Evolutionary conservation across 2,888 invertebrate species (phyloP).

Genomic region (Xestoiulus laeticollis): DNA sequence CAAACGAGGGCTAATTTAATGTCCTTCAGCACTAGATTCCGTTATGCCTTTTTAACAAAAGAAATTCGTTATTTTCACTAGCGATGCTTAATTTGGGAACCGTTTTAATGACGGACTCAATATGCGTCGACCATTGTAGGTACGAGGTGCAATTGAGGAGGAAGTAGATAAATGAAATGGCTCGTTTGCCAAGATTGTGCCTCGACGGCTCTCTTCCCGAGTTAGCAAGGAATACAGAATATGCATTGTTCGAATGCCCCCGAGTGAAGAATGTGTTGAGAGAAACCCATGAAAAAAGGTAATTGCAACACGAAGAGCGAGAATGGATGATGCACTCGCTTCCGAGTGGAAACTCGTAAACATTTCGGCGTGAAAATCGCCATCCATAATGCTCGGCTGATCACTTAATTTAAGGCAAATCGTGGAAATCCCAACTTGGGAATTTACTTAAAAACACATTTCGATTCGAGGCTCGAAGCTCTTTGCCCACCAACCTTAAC

Average conservation of each 20-base stretch:
- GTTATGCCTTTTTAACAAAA: not conserved
- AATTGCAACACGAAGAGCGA: not conserved
- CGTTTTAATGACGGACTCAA: not conserved
- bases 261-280: not conserved
- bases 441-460: slow-evolving; percentile 34
- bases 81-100: not conserved
- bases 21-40: not conserved
- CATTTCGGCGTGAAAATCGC: slow-evolving; percentile 31
- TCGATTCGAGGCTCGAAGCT: not conserved
- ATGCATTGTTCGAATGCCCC: not conserved
- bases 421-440: slow-evolving; percentile 37
- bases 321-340: not conserved
- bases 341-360: slow-evolving; percentile 30
- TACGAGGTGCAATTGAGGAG: not conserved
- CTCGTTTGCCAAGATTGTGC: slow-evolving; percentile 8
- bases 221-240: not conserved
- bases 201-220: not conserved
- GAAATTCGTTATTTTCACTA: not conserved
- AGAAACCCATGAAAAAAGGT: not conserved
- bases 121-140: not conserved
- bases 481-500: not conserved
- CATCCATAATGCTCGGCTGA: slow-evolving; percentile 39
- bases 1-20: not conserved
- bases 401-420: slow-evolving; percentile 35
- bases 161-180: not conserved